Conservation (phyloP, 2,797 vertebrate genomes). For the Melanotaenia trifasciata region DNA sequence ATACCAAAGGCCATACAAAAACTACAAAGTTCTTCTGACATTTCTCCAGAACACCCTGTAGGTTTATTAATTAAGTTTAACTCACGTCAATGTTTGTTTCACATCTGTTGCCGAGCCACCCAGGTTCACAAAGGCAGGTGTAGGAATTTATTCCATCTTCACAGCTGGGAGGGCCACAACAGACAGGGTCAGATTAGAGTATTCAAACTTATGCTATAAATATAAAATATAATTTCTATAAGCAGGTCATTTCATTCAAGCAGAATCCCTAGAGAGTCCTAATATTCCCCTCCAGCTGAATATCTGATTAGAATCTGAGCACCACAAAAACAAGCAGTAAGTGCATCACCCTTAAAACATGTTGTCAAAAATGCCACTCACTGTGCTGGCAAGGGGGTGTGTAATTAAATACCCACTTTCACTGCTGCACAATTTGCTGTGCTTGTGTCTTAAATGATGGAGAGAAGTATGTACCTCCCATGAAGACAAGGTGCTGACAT, state of each 20-base stretch:
- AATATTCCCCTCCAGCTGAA: slow-evolving; percentile 67
- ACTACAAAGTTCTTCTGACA: slow-evolving; percentile 39
- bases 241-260: neutral
- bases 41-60: slow-evolving; percentile 25
- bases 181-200: slow-evolving; percentile 27
- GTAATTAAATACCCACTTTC: slow-evolving; percentile 78
- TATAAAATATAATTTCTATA: slow-evolving; percentile 4
- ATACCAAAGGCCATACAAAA: slow-evolving; percentile 60
- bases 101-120: slow-evolving; percentile 85
- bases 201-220: neutral
- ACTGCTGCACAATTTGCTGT: slow-evolving; percentile 67
- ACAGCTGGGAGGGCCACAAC: slow-evolving; percentile 82
- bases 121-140: slow-evolving; percentile 82
- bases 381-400: slow-evolving; percentile 49
- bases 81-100: slow-evolving; percentile 87
- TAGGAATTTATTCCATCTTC: slow-evolving; percentile 79
- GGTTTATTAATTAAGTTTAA: slow-evolving; percentile 52
- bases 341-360: slow-evolving; percentile 74
- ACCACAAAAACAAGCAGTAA: slow-evolving; percentile 74
- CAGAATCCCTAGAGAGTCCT: slow-evolving; percentile 24
- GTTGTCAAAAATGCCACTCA: slow-evolving; percentile 72
- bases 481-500: slow-evolving; percentile 86
- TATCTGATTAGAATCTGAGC: slow-evolving; percentile 79
- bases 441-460: slow-evolving; percentile 59
- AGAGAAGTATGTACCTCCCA: slow-evolving; percentile 82